Evolutionary conservation across 2,797 vertebrate genomes (phyloP).

Genomic region (Capromys pilorides): DNA sequence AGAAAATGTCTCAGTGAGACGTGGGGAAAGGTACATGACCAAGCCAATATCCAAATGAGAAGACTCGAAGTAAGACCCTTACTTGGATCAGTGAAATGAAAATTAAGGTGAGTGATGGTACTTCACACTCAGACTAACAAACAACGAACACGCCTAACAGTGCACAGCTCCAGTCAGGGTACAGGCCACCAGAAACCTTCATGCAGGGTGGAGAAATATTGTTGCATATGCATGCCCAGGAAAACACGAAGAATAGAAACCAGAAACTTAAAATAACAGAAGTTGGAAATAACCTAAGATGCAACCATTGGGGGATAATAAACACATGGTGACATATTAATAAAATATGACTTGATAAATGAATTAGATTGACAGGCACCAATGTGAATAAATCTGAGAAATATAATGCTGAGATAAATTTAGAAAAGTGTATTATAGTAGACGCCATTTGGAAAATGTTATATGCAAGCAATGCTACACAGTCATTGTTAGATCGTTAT

Average conservation of each 20-base stretch:
- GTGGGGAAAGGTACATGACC: neutral
- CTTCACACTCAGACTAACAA: neutral
- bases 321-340: neutral
- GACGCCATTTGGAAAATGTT: neutral
- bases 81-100: neutral
- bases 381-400: neutral
- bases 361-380: neutral
- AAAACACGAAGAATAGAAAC: neutral
- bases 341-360: neutral
- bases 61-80: neutral
- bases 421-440: neutral
- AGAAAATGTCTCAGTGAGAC: slow-evolving; percentile 16
- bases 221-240: neutral
- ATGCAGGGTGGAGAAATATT: neutral
- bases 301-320: neutral
- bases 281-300: neutral
- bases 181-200: neutral
- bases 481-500: neutral
- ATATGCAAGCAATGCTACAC: neutral
- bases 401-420: neutral
- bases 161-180: neutral
- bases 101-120: neutral
- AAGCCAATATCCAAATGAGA: neutral
- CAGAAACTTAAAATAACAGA: neutral
- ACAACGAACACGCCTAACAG: neutral